Conservation (phyloP, 2,888 invertebrate genomes). For the Alentia gelatinosa region DNA sequence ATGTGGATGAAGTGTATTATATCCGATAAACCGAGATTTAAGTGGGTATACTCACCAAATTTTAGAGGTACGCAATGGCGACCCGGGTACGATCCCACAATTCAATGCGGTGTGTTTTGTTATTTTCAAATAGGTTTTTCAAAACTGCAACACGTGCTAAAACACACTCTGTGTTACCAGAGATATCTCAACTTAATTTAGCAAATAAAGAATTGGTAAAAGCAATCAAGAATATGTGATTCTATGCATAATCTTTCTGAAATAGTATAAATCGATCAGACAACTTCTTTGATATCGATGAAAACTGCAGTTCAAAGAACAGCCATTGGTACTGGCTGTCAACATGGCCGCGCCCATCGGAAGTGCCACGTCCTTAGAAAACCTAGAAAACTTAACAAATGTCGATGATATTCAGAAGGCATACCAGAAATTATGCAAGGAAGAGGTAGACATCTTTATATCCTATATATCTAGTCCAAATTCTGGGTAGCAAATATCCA, state of each 20-base stretch:
- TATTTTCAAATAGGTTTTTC: neutral
- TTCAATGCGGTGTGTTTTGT: neutral
- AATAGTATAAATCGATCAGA: neutral
- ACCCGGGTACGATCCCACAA: constrained; percentile 1
- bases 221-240: neutral
- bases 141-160: neutral
- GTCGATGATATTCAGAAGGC: constrained; percentile 76
- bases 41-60: neutral
- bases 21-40: neutral
- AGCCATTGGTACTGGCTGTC: neutral
- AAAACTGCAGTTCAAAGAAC: neutral
- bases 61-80: neutral
- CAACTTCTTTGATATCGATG: no score
- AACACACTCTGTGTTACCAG: neutral
- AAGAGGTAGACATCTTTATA: constrained; percentile 72
- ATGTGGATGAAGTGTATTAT: neutral
- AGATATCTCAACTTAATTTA: neutral
- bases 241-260: neutral
- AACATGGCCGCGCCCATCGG: constrained; percentile 72
- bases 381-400: constrained; percentile 75
- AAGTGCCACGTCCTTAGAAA: constrained; percentile 76
- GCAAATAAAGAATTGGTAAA: neutral
- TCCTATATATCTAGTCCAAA: no score
- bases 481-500: no score
- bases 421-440: constrained; percentile 71